These are phyloP conservation scores for Tiliacea citrago DNA, from an alignment of 2,888 invertebrate species.

Conservation along the genomic window DNA sequence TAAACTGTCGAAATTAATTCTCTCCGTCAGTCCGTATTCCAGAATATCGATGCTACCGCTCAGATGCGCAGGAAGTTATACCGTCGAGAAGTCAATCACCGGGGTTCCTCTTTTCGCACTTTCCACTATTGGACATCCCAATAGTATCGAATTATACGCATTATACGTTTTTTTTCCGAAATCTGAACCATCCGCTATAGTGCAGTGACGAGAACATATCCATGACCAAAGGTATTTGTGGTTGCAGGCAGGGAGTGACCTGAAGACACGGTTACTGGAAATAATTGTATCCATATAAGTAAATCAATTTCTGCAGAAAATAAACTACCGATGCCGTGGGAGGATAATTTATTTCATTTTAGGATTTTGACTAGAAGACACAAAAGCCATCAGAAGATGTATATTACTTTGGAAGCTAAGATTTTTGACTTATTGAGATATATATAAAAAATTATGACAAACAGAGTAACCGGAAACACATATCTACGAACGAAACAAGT, in stretches of 20 bases:
- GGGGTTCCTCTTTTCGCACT: not conserved
- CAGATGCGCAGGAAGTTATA: not conserved
- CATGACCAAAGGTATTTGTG: not conserved
- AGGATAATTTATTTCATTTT: not conserved
- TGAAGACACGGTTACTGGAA: not conserved
- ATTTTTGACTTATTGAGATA: not conserved
- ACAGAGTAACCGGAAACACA: too few species aligned
- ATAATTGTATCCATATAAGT: not conserved
- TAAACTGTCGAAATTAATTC: not conserved
- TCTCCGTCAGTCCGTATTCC: fast-evolving
- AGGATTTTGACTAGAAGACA: not conserved
- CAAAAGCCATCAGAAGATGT: not conserved
- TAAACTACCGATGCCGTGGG: too few species aligned
- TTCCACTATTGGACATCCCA: not conserved
- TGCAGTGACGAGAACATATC: not conserved
- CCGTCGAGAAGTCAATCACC: not conserved
- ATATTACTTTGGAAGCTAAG: not conserved
- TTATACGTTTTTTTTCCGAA: not conserved
- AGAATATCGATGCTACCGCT: not conserved
- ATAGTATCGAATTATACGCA: not conserved
- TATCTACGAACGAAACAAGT: too few species aligned
- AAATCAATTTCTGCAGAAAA: not conserved
- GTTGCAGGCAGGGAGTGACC: too few species aligned
- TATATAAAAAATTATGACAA: too few species aligned
- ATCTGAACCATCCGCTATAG: not conserved